Base-by-base conservation (phyloP, 2,888 invertebrate genomes). In the Pseudococcus viburni region DNA sequence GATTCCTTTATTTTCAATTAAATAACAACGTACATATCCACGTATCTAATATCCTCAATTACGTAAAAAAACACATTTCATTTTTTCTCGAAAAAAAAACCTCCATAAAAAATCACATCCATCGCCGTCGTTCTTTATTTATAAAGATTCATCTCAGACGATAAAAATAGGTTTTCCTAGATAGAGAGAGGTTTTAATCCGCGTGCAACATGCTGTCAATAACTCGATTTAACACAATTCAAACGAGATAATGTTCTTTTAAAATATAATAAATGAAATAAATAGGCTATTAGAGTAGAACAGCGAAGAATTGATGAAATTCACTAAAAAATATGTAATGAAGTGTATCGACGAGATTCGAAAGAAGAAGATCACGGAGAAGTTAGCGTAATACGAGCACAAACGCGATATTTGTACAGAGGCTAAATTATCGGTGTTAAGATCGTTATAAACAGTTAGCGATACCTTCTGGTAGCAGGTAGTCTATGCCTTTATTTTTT, bases 251-350 rank as follows among this genome's bases (percentile, higher is more conserved):
- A 33, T 83, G 33, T 33, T 73, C 73, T 17, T 26, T 73, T 33
- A 73, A 73, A 73, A 73, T 73, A 73, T 73, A 73, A 73, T 83
- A 46, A 83, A 83, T 83, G 80, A 83, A 83, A 83, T 83, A 83
- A 83, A 83, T 83, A 83, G 80, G 80, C 80, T 83, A 83, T 83
- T 83, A 83, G 80, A 83, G 80, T 83, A 83, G 80, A 83, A 83
- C 80, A 83, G 42, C 80, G 80, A 46, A 46, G 46, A 42, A 83
- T 33, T 46, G 46, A 83, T 33, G 46, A 83, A 83, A 83, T 83
- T 83, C 80, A 46, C 19, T 83, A 46, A 42, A 83, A 33, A 83
- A 83, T 46, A 83, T 83, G 46, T 83, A 83, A 83, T 46, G 80
- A 83, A 83, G 80, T 83, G 80, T 83, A 83, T 83, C 80, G 42